Conservation (phyloP, 2,113 vertebrate species). For the Tachysurus vachellii region DNA sequence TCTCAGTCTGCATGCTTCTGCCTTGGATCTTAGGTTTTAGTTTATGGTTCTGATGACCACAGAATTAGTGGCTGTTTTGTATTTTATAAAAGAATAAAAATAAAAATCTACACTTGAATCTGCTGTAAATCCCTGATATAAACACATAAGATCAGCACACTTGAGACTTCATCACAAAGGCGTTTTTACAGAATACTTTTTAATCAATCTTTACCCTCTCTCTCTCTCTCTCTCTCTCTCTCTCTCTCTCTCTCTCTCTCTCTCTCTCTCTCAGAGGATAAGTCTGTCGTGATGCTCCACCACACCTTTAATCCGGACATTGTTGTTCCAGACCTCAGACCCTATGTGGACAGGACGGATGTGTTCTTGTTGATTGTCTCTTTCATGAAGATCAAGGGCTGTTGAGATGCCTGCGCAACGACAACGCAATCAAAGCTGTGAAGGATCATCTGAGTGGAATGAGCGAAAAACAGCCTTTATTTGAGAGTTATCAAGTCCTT, state of each 20-base stretch:
- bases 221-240: background rate
- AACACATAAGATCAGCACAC: too few relatives aligned
- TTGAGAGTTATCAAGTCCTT: too few relatives aligned
- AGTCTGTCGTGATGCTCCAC: slow-evolving; percentile 8
- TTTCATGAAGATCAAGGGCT: slow-evolving; percentile 12
- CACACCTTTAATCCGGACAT: background rate
- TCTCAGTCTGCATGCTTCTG: too few relatives aligned
- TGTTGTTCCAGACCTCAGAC: background rate
- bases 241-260: slow-evolving; percentile 7
- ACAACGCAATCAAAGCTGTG: background rate
- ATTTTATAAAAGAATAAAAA: too few relatives aligned
- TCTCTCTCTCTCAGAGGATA: background rate
- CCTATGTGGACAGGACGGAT: background rate
- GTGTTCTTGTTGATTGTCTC: slow-evolving; percentile 27
- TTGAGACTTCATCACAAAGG: too few relatives aligned
- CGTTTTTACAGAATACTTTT: too few relatives aligned
- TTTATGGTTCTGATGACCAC: too few relatives aligned
- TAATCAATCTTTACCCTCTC: background rate
- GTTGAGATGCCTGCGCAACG: background rate
- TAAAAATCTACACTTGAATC: too few relatives aligned
- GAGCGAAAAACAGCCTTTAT: background rate
- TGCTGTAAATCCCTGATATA: too few relatives aligned
- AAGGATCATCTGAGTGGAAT: background rate
- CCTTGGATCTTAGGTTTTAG: too few relatives aligned
- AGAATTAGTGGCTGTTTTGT: too few relatives aligned